A percentile compares a stretch with the other conserved stretches of the same genome.
Conservation (phyloP, 2,888 invertebrate species). For the Drosophila robusta region DNA sequence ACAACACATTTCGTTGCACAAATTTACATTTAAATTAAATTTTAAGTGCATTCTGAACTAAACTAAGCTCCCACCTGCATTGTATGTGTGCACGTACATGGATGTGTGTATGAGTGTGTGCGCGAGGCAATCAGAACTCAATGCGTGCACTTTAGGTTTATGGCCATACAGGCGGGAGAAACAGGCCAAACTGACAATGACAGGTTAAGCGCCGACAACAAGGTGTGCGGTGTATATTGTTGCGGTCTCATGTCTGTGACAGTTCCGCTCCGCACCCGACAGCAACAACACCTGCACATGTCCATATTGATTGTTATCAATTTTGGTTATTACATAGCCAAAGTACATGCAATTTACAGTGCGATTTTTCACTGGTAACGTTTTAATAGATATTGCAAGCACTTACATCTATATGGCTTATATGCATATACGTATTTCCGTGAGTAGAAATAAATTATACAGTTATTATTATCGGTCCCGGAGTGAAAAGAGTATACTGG, state of each 20-base stretch:
- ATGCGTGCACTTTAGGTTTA: conserved; percentile 78
- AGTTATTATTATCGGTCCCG: too few relatives aligned
- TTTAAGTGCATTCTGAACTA: conserved; percentile 82
- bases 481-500: too few relatives aligned
- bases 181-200: conserved; percentile 73
- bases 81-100: conserved; percentile 9
- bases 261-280: conserved; percentile 28
- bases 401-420: neutral
- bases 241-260: conserved; percentile 46
- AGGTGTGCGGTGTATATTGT: conserved; percentile 41
- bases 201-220: conserved; percentile 78
- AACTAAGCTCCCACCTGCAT: conserved; percentile 72
- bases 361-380: conserved; percentile 68
- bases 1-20: conserved; percentile 80
- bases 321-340: conserved; percentile 76
- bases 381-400: conserved; percentile 35
- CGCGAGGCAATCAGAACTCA: conserved; percentile 73
- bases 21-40: conserved; percentile 82
- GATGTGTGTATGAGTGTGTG: conserved; percentile 13
- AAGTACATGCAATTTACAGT: conserved; percentile 71
- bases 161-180: conserved; percentile 32
- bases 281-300: conserved; percentile 58
- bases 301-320: conserved; percentile 80
- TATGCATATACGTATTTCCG: neutral
- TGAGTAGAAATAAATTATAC: neutral